Conservation (phyloP, 2,888 invertebrate genomes). For the Hirtodrosophila alboralis region DNA sequence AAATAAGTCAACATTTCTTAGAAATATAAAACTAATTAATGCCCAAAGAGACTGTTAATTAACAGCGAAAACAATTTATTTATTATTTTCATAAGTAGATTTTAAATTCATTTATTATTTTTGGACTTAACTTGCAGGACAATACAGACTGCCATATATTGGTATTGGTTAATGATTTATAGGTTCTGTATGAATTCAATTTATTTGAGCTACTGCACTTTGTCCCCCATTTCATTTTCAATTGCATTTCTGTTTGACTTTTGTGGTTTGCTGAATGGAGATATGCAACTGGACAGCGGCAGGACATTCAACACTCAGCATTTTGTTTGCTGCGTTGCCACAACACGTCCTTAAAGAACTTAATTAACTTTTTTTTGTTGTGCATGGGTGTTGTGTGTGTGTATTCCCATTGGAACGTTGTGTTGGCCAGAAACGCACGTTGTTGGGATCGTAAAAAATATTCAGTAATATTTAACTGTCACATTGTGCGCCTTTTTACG, state of each 20-base stretch:
- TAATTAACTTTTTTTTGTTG: constrained; percentile 68
- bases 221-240: background rate
- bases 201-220: constrained; percentile 37
- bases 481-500: constrained; percentile 68
- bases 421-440: constrained; percentile 22
- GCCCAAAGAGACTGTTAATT: no score
- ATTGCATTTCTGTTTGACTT: no score
- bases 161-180: constrained; percentile 52
- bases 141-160: constrained; percentile 25
- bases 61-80: constrained; percentile 2
- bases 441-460: constrained; percentile 57
- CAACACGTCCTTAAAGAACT: constrained; percentile 73
- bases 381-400: constrained; percentile 1
- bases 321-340: constrained; percentile 14
- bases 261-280: constrained; percentile 13
- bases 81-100: constrained; percentile 6
- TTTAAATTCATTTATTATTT: constrained; percentile 6
- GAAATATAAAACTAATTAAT: constrained; percentile 18
- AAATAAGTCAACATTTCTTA: constrained; percentile 20
- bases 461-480: constrained; percentile 73
- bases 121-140: background rate
- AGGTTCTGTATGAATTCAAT: constrained; percentile 64
- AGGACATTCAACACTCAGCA: constrained; percentile 26
- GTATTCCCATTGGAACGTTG: constrained; percentile 15
- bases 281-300: constrained; percentile 44